A percentile compares a stretch with the other conserved stretches of the same genome.
Evolutionary conservation across 1,140 invertebrate genomes (phyloP).

Genomic region (Drosophila tropicalis): DNA sequence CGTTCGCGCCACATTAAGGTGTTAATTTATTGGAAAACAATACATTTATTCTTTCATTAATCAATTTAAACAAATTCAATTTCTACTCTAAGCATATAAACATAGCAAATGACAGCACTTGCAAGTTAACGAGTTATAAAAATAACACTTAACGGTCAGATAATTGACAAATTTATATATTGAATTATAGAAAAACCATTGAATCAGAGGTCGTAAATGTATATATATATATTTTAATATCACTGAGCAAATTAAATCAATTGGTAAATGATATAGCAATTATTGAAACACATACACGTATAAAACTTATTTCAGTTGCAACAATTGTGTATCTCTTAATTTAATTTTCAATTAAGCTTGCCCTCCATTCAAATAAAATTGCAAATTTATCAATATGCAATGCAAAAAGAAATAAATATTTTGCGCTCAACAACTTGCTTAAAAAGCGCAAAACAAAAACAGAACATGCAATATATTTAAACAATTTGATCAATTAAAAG

Average conservation of each 20-base stretch:
- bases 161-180: conserved; percentile 50
- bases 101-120: too few species aligned
- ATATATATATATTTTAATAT: neutral
- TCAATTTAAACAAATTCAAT: too few species aligned
- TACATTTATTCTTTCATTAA: too few species aligned
- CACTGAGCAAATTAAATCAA: neutral
- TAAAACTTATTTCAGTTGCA: neutral
- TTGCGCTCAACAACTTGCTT: neutral
- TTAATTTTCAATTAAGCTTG: conserved; percentile 1
- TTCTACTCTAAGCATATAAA: too few species aligned
- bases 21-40: too few species aligned
- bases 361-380: neutral
- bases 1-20: too few species aligned
- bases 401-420: neutral
- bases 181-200: conserved; percentile 10
- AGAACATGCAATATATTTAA: conserved; percentile 47
- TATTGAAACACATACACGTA: neutral
- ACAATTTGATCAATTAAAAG: conserved; percentile 77
- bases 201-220: neutral
- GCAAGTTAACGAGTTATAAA: neutral
- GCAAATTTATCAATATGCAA: neutral
- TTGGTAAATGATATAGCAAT: neutral
- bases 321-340: conserved; percentile 2
- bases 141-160: conserved; percentile 29
- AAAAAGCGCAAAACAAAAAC: neutral